phyloP scores from a whole-genome alignment of 1,140 invertebrate species.

The Plodia interpunctella region DNA sequence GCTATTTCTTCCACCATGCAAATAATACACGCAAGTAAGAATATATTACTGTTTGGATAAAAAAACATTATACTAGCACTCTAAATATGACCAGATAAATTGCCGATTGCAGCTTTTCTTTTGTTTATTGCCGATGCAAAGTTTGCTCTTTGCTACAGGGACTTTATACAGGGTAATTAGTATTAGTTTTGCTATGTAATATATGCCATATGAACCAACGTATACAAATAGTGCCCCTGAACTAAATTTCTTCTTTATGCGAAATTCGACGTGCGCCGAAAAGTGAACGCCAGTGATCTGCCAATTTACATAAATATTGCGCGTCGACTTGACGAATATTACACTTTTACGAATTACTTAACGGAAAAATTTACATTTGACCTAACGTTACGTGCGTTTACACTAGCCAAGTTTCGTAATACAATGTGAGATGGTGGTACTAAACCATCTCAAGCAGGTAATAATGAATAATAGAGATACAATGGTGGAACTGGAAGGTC shows the following conservation, averaged over 20 bases:
- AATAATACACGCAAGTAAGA: too few relatives aligned
- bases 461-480: neutral
- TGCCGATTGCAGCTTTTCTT: too few relatives aligned
- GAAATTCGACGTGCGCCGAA: constrained; percentile 26
- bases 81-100: too few relatives aligned
- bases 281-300: constrained; percentile 29
- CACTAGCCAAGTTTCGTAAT: neutral
- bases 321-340: neutral
- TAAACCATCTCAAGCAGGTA: neutral
- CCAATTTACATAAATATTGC: constrained; percentile 32
- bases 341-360: neutral
- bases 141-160: too few relatives aligned
- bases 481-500: neutral
- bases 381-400: neutral
- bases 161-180: too few relatives aligned
- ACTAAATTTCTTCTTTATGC: constrained; percentile 24
- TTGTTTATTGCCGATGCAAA: too few relatives aligned
- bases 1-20: too few relatives aligned
- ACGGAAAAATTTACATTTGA: constrained; percentile 7
- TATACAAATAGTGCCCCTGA: constrained; percentile 21
- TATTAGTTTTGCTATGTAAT: too few relatives aligned
- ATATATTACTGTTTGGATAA: too few relatives aligned
- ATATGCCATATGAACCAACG: neutral
- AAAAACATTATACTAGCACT: too few relatives aligned
- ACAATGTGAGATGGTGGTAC: neutral